Percentiles rank a stretch among this genome's conserved stretches.
Conservation (phyloP, 2,888 invertebrate genomes). For the Schizaphis graminum region DNA sequence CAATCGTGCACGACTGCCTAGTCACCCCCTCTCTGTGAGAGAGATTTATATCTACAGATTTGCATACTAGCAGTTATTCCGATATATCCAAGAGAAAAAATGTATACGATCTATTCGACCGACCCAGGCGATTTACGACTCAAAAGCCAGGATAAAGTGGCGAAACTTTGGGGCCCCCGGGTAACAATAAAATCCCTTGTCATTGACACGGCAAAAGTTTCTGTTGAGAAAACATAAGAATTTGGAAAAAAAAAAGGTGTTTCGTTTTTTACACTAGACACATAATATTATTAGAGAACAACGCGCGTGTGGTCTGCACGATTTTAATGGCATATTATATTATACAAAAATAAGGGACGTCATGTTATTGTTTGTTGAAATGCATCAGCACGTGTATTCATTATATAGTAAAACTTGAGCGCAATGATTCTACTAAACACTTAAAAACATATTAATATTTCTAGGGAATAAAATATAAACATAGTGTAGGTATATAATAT, state of each 20-base stretch:
- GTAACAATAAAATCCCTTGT: slow-evolving; percentile 52
- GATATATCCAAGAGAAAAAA: slow-evolving; percentile 33
- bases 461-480: background rate
- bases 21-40: slow-evolving; percentile 22
- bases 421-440: background rate
- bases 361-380: background rate
- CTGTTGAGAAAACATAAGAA: background rate
- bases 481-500: background rate
- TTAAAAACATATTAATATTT: background rate
- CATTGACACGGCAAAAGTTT: slow-evolving; percentile 50
- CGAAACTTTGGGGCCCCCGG: slow-evolving; percentile 37
- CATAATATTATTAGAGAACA: background rate
- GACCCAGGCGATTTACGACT: slow-evolving; percentile 63
- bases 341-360: background rate
- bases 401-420: background rate
- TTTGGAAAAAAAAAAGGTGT: background rate
- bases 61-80: slow-evolving; percentile 60
- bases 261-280: background rate
- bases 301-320: background rate
- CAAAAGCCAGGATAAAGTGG: slow-evolving; percentile 26
- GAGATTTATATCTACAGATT: slow-evolving; percentile 62
- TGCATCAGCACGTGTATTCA: background rate
- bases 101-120: slow-evolving; percentile 46
- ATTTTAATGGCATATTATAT: background rate
- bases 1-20: slow-evolving; percentile 50